Evolutionary conservation across 2,113 vertebrate genomes (phyloP), one percentile per base, ranked within the genome.

Genomic region (Rhadina sibilatrix): DNA sequence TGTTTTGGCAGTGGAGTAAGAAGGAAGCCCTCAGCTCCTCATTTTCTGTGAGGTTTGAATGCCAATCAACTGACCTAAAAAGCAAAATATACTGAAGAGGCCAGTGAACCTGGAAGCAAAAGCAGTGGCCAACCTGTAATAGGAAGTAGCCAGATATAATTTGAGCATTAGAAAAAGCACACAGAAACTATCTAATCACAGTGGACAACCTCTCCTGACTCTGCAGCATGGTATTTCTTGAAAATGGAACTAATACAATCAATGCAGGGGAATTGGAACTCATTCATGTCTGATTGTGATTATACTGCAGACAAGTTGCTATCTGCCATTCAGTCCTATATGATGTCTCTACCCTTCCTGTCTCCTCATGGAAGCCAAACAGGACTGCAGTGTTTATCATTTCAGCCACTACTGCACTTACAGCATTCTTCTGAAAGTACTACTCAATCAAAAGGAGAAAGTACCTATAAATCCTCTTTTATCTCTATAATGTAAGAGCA

Each of bases 381-480:
- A 47, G 27, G 40, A 69, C 14, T 65, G 63, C 37, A 44, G 69
- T 31, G 37, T 52, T 61, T 30, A 86, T 77, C 9, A 44, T 35
- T 65, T 65, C 69, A 83, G 54, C 64, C 60, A 57, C n/a, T 69
- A 37, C 56, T 11, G 40, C 50, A 53, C 64, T 64, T 71, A 27
- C 0, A 37, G 8, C 5, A 4, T 27, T 94, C 76, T 42, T 69
- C 9, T n/a, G 42, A 74, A 87, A 93, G 35, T 54, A 37, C 40
- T 42, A 44, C 20, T 87, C 77, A 59, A 54, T 78, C 38, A 57
- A 78, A 90, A 84, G 35, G 13, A 92, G 44, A 75, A 49, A 71
- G 49, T 13, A 91, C n/a, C 87, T 54, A 66, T 75, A 87, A 89
- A 89, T 94, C 53, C 40, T 70, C 79, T 84, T 81, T 81, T 77